A percentile compares a stretch with the other conserved stretches of the same genome.
Conservation (phyloP, 2,888 invertebrate species). For the Chesias legatella region DNA sequence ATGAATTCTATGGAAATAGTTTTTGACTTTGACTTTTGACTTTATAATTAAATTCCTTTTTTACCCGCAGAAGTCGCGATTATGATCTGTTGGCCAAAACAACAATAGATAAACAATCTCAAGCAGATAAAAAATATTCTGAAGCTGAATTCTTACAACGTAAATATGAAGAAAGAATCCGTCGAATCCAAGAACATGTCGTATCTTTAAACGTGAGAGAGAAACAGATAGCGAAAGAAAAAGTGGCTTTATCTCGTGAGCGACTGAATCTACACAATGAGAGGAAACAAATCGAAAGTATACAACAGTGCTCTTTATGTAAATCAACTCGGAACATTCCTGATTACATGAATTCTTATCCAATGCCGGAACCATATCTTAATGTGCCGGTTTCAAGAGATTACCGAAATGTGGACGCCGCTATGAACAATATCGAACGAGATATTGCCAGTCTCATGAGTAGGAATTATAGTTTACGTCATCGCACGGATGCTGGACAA, state of each 20-base stretch:
- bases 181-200: conserved; percentile 79
- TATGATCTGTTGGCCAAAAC: conserved; percentile 78
- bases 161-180: conserved; percentile 79
- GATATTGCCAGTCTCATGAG: conserved; percentile 65
- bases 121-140: conserved; percentile 76
- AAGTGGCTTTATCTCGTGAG: conserved; percentile 80
- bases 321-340: conserved; percentile 52
- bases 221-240: conserved; percentile 82
- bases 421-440: conserved; percentile 58
- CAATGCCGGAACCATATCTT: conserved; percentile 44
- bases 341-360: conserved; percentile 39
- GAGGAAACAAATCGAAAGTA: conserved; percentile 66
- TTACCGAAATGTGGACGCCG: conserved; percentile 44
- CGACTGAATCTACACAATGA: conserved; percentile 78
- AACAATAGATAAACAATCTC: conserved; percentile 80
- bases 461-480: conserved; percentile 47
- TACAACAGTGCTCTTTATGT: conserved; percentile 66
- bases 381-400: conserved; percentile 56
- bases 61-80: conserved; percentile 63
- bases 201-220: conserved; percentile 77
- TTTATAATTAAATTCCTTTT: too few species aligned
- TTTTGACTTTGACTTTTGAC: too few species aligned
- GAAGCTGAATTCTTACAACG: conserved; percentile 78
- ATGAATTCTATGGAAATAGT: too few species aligned
- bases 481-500: conserved; percentile 37